Evolutionary conservation across 2,888 invertebrate species (phyloP).

Genomic region (Caenorhabditis japonica): DNA sequence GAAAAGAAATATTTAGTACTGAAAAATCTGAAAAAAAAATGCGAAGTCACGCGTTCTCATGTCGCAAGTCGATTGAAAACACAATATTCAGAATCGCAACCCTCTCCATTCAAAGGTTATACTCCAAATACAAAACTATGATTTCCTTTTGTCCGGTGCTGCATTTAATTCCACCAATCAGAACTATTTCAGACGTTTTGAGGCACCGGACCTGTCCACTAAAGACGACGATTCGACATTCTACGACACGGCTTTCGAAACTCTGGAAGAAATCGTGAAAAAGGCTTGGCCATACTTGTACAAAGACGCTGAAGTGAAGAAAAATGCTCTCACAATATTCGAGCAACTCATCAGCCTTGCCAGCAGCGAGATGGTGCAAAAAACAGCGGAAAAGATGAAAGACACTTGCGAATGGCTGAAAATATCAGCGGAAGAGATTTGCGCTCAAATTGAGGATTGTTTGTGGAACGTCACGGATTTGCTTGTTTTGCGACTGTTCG

Average conservation of each 20-base stretch:
- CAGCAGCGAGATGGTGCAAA: conserved; percentile 4
- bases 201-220: neutral
- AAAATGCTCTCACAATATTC: conserved; percentile 22
- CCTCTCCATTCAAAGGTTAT: too few relatives aligned
- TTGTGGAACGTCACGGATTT: conserved; percentile 18
- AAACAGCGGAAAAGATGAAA: conserved; percentile 12
- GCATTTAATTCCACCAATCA: too few relatives aligned
- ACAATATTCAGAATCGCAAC: too few relatives aligned
- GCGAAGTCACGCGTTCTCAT: too few relatives aligned
- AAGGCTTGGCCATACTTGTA: conserved; percentile 22
- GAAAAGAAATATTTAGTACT: too few relatives aligned
- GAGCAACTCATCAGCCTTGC: conserved; percentile 17
- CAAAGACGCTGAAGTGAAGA: conserved; percentile 9
- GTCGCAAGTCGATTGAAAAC: too few relatives aligned
- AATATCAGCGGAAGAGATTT: conserved; percentile 9
- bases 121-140: too few relatives aligned
- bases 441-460: conserved; percentile 14
- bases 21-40: too few relatives aligned
- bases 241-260: conserved; percentile 13
- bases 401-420: conserved; percentile 38
- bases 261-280: conserved; percentile 22
- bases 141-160: too few relatives aligned
- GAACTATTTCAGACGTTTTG: conserved; percentile 21
- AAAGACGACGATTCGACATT: conserved; percentile 26
- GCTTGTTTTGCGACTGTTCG: conserved; percentile 4